Evolutionary conservation across 2,797 vertebrate genomes (phyloP), one percentile per base, ranked within the genome.

Genomic region (Eospalax fontanierii): DNA sequence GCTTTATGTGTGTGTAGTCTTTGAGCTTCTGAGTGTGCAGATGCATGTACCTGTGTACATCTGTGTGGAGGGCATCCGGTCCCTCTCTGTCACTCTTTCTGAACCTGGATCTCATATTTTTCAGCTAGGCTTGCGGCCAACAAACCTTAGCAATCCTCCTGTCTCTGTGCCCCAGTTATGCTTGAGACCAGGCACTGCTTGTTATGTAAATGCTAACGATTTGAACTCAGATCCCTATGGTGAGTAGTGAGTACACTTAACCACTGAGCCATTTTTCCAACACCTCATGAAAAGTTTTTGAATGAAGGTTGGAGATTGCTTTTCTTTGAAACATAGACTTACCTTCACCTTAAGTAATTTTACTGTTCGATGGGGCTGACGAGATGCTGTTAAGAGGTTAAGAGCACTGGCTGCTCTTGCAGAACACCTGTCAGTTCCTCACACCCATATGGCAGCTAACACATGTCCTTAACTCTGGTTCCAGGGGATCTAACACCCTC

Each of bases 301-400:
- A 85, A 93, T 86, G 80, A 73, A 70, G 50, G n/a, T 83, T 88
- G 90, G n/a, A 86, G 43, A 74, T 90, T 90, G 21, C 26, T 83
- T 89, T 91, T n/a, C 63, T 97, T 75, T 65, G 59, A 94, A 89
- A 76, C 33, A 76, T 83, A 89, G 15, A 70, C 7, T 90, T 95
- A 74, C 28, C 14, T 86, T 92, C 35, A 83, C 30, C 79, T 93
- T 43, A n/a, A 61, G 89, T 90, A 89, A 43, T 40, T 63, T 78
- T 70, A 24, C 33, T 75, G 4, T 93, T 94, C 74, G 61, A 92
- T 10, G 7, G 50, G 50, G 50, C 2, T 54, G 50, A 2, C 9
- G 50, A 54, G 50, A 10, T 54, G 50, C 50, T 54, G 50, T 54
- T 54, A 54, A 15, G 50, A 54, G 8, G 50, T 54, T 54, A 54